Conservation (phyloP, 2,113 vertebrate species). For the Rhizomys pruinosus region DNA sequence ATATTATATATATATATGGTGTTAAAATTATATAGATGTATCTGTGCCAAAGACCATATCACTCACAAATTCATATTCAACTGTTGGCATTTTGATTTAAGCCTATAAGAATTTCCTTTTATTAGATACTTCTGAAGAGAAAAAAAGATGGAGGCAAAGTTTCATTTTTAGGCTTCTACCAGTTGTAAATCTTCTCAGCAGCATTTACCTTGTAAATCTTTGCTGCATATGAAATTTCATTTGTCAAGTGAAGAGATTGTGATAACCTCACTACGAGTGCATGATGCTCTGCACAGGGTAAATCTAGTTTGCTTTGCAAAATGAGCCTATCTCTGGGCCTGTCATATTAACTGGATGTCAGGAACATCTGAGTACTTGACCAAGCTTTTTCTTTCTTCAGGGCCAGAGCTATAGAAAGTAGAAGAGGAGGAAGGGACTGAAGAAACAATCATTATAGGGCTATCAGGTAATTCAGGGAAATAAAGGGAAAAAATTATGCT, state of each 20-base stretch:
- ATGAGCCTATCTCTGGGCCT: not conserved
- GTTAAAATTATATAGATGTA: slow-evolving; percentile 56
- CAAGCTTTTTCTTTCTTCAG: not conserved
- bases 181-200: slow-evolving; percentile 71
- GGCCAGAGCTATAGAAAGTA: not conserved
- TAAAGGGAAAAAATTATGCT: not conserved
- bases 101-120: slow-evolving; percentile 48
- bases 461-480: not conserved
- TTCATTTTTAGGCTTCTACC: slow-evolving; percentile 60
- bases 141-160: slow-evolving; percentile 29
- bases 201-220: slow-evolving; percentile 59
- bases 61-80: not conserved
- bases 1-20: slow-evolving; percentile 63
- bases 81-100: slow-evolving; percentile 69
- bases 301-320: not conserved
- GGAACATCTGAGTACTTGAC: not conserved
- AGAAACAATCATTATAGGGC: not conserved
- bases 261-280: not conserved
- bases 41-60: slow-evolving; percentile 15
- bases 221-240: slow-evolving; percentile 54
- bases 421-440: not conserved
- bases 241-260: slow-evolving; percentile 38
- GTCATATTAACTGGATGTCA: not conserved
- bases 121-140: slow-evolving; percentile 68
- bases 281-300: rapidly evolving